Evolutionary conservation across 2,113 vertebrate genomes (phyloP).

Genomic region (Chaetura pelagica): DNA sequence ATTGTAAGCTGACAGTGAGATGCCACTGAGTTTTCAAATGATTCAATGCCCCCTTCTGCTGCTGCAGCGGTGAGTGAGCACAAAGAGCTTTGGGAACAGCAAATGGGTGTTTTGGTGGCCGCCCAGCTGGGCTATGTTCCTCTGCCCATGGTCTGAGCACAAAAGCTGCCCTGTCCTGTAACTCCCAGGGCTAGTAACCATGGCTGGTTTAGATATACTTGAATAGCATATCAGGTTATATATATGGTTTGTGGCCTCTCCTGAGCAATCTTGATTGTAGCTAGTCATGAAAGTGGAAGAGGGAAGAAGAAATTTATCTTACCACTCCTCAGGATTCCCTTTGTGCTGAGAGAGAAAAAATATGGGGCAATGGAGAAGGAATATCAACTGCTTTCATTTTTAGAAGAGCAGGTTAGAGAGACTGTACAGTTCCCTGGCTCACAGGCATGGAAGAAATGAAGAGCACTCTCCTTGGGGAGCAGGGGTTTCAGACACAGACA

Average conservation of each 20-base stretch:
- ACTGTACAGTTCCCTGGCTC: background rate
- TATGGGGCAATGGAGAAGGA: background rate
- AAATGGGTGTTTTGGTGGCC: background rate
- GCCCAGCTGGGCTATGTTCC: background rate
- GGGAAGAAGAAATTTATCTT: background rate
- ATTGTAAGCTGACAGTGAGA: background rate
- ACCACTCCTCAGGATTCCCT: background rate
- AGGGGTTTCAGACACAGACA: background rate
- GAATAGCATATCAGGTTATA: background rate
- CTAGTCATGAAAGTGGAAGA: background rate
- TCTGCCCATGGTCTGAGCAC: background rate
- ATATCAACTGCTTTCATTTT: background rate
- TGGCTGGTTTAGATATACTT: background rate
- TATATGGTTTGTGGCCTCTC: background rate
- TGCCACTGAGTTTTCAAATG: rapidly evolving
- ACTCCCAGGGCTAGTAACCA: background rate
- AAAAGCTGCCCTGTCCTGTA: background rate
- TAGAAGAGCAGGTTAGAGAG: background rate
- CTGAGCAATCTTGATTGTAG: background rate
- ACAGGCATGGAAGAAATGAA: background rate
- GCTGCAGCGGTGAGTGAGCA: background rate
- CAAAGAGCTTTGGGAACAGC: background rate
- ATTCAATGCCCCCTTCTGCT: background rate
- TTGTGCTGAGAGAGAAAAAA: background rate
- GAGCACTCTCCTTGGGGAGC: rapidly evolving